These are phyloP conservation scores for Meda fulgida DNA, from an alignment of 2,797 vertebrate species.

Conservation along the genomic window DNA sequence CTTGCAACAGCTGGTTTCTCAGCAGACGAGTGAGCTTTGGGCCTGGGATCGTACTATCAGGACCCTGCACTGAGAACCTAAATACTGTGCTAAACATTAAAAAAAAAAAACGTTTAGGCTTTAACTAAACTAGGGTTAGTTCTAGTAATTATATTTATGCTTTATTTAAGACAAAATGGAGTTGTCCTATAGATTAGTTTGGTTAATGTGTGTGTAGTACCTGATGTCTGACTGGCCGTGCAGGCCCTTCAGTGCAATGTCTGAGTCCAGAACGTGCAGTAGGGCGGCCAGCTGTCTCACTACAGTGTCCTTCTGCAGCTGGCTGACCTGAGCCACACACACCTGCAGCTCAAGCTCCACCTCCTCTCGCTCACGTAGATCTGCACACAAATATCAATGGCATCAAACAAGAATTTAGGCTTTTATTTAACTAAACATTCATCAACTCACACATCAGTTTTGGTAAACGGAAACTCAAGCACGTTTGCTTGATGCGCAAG, in stretches of 20 bases:
- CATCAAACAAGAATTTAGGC: neutral
- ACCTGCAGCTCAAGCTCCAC: slow-evolving; percentile 92
- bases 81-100: slow-evolving; percentile 80
- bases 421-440: too few relatives aligned
- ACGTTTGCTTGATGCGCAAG: too few relatives aligned
- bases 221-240: slow-evolving; percentile 87
- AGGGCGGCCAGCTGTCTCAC: slow-evolving; percentile 86
- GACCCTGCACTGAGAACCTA: slow-evolving; percentile 81
- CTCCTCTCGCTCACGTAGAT: slow-evolving; percentile 80
- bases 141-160: neutral
- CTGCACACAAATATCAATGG: slow-evolving; percentile 69
- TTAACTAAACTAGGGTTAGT: neutral
- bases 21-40: slow-evolving; percentile 78
- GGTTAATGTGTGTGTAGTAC: slow-evolving; percentile 67
- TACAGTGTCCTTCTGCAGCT: slow-evolving; percentile 86
- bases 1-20: slow-evolving; percentile 81
- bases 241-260: slow-evolving; percentile 84
- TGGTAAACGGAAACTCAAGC: too few relatives aligned
- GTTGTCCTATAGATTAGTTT: neutral
- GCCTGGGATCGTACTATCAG: slow-evolving; percentile 79
- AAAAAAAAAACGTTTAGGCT: neutral
- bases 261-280: slow-evolving; percentile 83
- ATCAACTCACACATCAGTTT: too few relatives aligned
- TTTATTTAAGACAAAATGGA: neutral
- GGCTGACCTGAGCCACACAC: slow-evolving; percentile 81